Percentiles rank a stretch among this genome's conserved stretches.
These are phyloP conservation scores for Podocnemis expansa DNA, from an alignment of 2,113 vertebrate genomes.

Conservation along the genomic window DNA sequence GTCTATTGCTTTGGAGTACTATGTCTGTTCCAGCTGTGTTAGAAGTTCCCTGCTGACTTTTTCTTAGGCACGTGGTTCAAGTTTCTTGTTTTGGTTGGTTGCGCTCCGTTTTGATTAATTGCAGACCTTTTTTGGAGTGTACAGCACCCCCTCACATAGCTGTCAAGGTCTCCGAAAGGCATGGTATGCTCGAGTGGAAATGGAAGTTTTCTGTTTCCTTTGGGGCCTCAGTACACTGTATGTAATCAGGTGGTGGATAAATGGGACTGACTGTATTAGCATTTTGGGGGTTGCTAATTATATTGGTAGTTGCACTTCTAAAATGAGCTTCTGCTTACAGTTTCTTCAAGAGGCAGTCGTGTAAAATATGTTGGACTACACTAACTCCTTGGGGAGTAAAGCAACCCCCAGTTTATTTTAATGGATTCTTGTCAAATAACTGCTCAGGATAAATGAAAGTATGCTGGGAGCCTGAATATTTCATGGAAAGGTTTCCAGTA, in stretches of 20 bases:
- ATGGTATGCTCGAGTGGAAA: background rate
- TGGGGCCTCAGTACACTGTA: fast-evolving
- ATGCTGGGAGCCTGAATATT: constrained; percentile 18
- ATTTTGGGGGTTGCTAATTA: constrained; percentile 11
- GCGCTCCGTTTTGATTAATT: background rate
- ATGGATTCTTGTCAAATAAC: constrained; percentile 51
- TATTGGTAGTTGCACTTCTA: background rate
- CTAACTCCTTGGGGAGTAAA: constrained; percentile 24
- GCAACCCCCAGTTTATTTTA: constrained; percentile 42
- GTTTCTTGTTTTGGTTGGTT: background rate
- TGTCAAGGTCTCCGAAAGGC: background rate
- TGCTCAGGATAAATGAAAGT: constrained; percentile 37
- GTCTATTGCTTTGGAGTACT: background rate
- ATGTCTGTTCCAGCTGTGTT: fast-evolving
- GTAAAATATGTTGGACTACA: constrained; percentile 57
- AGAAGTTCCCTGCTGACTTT: background rate
- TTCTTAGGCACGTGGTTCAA: background rate
- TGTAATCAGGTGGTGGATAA: background rate
- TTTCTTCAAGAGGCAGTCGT: constrained; percentile 33
- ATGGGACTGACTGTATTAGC: background rate
- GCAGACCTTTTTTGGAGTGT: background rate
- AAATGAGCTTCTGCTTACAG: constrained; percentile 20
- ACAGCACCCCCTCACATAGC: fast-evolving
- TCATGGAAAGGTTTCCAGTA: constrained; percentile 56
- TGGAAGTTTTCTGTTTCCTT: background rate